Conservation (phyloP, 1,140 invertebrate species). For the Drosophila azteca region DNA sequence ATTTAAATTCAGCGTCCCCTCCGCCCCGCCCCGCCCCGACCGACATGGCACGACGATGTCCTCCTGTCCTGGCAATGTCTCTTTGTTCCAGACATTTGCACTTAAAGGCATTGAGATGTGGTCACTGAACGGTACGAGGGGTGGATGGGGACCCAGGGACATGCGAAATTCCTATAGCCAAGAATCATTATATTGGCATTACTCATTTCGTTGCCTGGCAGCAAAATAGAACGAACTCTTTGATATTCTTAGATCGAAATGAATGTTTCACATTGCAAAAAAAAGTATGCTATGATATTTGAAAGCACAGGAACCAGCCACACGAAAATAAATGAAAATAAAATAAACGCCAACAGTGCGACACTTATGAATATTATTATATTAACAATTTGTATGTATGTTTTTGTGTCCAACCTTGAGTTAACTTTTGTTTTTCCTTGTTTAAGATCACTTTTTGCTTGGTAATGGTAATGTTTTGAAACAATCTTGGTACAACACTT, state of each 20-base stretch:
- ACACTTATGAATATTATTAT: too few species aligned
- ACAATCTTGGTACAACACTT: too few species aligned
- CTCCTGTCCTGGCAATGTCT: constrained; percentile 24
- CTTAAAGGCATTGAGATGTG: constrained; percentile 74
- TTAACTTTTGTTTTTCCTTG: too few species aligned
- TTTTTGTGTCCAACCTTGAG: too few species aligned
- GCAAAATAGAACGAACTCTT: background rate
- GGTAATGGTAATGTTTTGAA: too few species aligned
- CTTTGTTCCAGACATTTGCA: constrained; percentile 73
- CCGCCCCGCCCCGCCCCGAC: background rate
- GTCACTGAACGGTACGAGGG: constrained; percentile 50
- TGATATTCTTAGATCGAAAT: background rate
- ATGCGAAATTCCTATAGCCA: constrained; percentile 59
- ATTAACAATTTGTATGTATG: too few species aligned
- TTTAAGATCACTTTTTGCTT: too few species aligned
- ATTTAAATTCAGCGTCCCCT: constrained; percentile 60
- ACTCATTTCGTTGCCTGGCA: constrained; percentile 37
- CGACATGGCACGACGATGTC: too few species aligned
- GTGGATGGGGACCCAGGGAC: constrained; percentile 35
- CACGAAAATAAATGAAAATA: too few species aligned
- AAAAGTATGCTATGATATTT: constrained; percentile 22
- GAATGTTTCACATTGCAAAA: background rate
- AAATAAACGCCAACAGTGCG: too few species aligned
- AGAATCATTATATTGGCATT: constrained; percentile 62
- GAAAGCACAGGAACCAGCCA: background rate